Evolutionary conservation across 2,888 invertebrate species (phyloP).

Genomic region (Himalopsyche anomala): DNA sequence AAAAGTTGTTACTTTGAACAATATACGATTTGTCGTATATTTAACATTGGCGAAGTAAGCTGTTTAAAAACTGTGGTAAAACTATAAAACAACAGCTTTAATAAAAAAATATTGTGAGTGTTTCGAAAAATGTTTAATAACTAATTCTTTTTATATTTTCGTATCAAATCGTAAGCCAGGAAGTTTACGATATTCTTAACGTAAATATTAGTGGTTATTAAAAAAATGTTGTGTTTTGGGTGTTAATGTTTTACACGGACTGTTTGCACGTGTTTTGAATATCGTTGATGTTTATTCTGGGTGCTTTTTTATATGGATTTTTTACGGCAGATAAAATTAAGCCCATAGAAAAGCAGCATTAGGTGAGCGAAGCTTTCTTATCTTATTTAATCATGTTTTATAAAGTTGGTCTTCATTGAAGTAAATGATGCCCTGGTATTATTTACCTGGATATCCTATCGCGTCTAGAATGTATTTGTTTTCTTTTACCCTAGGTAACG

Average conservation of each 20-base stretch:
- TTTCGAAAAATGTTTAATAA: background rate
- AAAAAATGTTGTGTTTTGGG: constrained; percentile 49
- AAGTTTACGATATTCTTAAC: constrained; percentile 52
- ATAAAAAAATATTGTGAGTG: background rate
- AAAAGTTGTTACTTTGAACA: background rate
- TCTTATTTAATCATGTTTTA: constrained; percentile 43
- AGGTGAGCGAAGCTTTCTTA: constrained; percentile 52
- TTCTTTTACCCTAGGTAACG: background rate
- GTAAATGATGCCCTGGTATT: constrained; percentile 2
- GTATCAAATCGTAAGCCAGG: constrained; percentile 46
- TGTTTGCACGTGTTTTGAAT: constrained; percentile 50
- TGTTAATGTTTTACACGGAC: constrained; percentile 28
- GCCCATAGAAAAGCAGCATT: background rate
- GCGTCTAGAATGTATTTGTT: background rate
- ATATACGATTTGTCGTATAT: background rate
- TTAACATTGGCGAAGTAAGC: background rate
- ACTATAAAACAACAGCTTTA: background rate
- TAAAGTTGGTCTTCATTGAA: background rate
- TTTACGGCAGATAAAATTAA: constrained; percentile 21
- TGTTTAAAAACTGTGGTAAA: background rate
- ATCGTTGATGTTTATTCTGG: constrained; percentile 32
- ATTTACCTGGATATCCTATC: constrained; percentile 1
- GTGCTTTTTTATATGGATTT: constrained; percentile 49
- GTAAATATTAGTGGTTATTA: constrained; percentile 58
- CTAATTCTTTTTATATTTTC: background rate